Evolutionary conservation across 2,888 invertebrate genomes (phyloP).

Genomic region (Andrena minutula): DNA sequence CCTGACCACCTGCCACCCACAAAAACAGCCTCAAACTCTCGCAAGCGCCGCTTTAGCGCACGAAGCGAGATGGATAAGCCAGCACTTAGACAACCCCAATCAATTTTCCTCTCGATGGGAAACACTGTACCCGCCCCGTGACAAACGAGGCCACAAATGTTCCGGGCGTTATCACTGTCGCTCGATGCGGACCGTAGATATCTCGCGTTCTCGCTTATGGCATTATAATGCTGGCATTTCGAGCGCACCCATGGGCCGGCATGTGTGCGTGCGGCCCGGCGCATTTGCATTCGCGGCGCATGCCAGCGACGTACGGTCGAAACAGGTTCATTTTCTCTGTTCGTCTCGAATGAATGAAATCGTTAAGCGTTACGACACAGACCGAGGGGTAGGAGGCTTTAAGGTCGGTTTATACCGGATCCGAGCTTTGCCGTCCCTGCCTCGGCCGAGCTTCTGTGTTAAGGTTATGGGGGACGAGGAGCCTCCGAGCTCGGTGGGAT

Average conservation of each 20-base stretch:
- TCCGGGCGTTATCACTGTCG: constrained; percentile 68
- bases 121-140: constrained; percentile 50
- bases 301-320: constrained; percentile 54
- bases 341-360: constrained; percentile 68
- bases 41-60: neutral
- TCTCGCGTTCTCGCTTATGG: constrained; percentile 28
- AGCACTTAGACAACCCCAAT: constrained; percentile 22
- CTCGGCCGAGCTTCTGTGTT: no score
- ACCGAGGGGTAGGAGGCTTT: constrained; percentile 31
- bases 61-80: constrained; percentile 11
- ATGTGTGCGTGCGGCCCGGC: constrained; percentile 18
- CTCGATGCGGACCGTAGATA: constrained; percentile 64
- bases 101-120: neutral
- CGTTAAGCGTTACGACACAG: constrained; percentile 64
- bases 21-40: neutral
- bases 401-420: no score
- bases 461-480: no score
- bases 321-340: constrained; percentile 70
- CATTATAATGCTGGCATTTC: constrained; percentile 57
- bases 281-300: constrained; percentile 64
- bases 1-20: neutral
- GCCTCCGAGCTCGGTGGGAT: no score
- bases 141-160: constrained; percentile 66
- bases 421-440: no score
- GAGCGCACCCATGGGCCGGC: constrained; percentile 38